Conservation (phyloP, 2,888 invertebrate species). For the Temnothorax unifasciatus region DNA sequence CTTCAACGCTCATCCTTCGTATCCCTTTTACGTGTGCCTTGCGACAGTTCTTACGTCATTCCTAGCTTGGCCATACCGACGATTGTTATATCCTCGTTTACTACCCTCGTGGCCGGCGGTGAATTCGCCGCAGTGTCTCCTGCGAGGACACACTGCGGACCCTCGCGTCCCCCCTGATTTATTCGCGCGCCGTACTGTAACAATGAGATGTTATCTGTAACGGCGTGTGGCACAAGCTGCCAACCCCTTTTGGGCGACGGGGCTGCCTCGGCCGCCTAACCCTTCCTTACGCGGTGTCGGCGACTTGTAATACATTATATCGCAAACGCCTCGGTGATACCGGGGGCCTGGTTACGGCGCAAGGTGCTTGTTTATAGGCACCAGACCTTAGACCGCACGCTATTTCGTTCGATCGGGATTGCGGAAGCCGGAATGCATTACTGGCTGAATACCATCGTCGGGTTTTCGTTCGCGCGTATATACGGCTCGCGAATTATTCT, state of each 20-base stretch:
- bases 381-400: constrained; percentile 77
- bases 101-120: constrained; percentile 59
- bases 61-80: not conserved
- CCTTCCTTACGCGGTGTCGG: constrained; percentile 58
- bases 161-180: constrained; percentile 76
- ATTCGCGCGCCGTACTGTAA: constrained; percentile 79
- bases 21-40: not conserved
- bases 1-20: not conserved
- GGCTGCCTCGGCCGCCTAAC: constrained; percentile 59
- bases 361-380: constrained; percentile 80
- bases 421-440: constrained; percentile 79
- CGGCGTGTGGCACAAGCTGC: constrained; percentile 74
- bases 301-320: constrained; percentile 76
- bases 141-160: constrained; percentile 59
- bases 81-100: constrained; percentile 79
- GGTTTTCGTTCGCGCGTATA: not conserved
- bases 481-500: constrained; percentile 39
- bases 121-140: constrained; percentile 36
- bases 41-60: not conserved
- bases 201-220: constrained; percentile 84
- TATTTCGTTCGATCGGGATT: constrained; percentile 74
- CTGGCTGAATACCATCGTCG: constrained; percentile 66
- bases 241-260: constrained; percentile 69
- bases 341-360: constrained; percentile 60
- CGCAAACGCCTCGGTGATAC: constrained; percentile 69